phyloP scores from a whole-genome alignment of 2,797 vertebrate genomes.

The Lagorchestes hirsutus region DNA sequence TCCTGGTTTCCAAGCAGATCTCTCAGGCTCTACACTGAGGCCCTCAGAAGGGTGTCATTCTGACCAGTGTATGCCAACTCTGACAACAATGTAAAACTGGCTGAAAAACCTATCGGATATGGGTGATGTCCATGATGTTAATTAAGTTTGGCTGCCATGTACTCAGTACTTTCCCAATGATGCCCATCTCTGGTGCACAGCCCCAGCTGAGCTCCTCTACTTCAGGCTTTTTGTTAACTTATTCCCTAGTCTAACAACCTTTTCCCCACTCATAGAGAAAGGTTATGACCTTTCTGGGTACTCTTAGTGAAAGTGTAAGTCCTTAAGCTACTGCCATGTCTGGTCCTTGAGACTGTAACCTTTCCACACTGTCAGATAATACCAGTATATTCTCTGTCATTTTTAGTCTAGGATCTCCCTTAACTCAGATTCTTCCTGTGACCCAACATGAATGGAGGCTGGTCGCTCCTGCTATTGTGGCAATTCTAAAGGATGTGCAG shows the following conservation, averaged over 20 bases:
- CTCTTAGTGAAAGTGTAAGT: background rate
- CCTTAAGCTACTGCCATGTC: background rate
- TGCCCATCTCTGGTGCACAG: background rate
- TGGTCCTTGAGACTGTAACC: background rate
- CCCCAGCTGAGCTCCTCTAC: background rate
- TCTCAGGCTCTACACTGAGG: background rate
- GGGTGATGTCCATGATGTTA: background rate
- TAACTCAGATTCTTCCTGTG: conserved; percentile 5
- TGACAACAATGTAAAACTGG: background rate
- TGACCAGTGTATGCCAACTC: background rate
- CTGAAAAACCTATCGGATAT: background rate
- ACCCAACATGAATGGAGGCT: conserved; percentile 4
- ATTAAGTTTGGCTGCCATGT: background rate
- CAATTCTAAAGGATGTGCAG: conserved; percentile 3
- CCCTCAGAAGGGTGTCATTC: background rate
- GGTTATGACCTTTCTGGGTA: background rate
- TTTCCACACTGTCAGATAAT: background rate
- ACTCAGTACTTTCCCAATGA: background rate
- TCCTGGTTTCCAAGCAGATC: background rate
- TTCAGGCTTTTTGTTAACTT: background rate
- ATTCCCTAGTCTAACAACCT: background rate
- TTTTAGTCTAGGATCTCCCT: conserved; percentile 11
- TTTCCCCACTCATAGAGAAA: background rate
- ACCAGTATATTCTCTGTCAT: background rate
- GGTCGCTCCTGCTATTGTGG: conserved; percentile 1